Base-by-base conservation (phyloP, 2,888 invertebrate species). In the Oscheius sp. region DNA sequence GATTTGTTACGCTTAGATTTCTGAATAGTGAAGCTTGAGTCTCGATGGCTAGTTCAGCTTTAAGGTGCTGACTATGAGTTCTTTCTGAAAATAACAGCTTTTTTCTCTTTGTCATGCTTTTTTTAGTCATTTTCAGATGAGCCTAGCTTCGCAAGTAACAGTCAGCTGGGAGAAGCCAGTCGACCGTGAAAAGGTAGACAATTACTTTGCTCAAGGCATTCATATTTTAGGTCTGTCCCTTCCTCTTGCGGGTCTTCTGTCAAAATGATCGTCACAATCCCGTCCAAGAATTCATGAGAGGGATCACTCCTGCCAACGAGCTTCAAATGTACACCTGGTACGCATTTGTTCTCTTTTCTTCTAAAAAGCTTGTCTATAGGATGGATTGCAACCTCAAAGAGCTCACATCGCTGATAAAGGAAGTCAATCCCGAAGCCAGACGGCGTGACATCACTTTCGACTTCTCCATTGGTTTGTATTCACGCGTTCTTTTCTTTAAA, bases 271-370 rank as follows among this genome's bases (percentile, higher is more conserved):
- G 96, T 55, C 99, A 99, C 90, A 95, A 97, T 90, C 94, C 94
- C 68, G 92, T 94, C 21, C 92, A 93, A 75, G 99, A 99, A 86
- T 99, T 95, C 89, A 93, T 96, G 89, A 96, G 96, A 51, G 95
- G 96, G 1, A 73, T 73, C 7, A 79, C 79, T 13, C 99, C 99
- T 5, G 93, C 95, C 72, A 98, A 97, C 90, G 98, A 99, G 90
- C 92, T 99, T 32, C 98, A 99, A 91, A 97, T 99, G 86, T 98
- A 99, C 90, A 99, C 98, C 42, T 99, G 98, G 98, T 95, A 92
- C 37, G 80, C 70, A 7, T 2, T 47, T n/a, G 5, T 37, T 42
- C 42, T 5, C 21, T 21, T 21, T 53, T 50, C 10, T 51, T 51
- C 32, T 62, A 29, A 29, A 32, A 50, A 42, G 13, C 11, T 29